Conservation (phyloP, 2,797 vertebrate species). For the Ambastaia sidthimunki region DNA sequence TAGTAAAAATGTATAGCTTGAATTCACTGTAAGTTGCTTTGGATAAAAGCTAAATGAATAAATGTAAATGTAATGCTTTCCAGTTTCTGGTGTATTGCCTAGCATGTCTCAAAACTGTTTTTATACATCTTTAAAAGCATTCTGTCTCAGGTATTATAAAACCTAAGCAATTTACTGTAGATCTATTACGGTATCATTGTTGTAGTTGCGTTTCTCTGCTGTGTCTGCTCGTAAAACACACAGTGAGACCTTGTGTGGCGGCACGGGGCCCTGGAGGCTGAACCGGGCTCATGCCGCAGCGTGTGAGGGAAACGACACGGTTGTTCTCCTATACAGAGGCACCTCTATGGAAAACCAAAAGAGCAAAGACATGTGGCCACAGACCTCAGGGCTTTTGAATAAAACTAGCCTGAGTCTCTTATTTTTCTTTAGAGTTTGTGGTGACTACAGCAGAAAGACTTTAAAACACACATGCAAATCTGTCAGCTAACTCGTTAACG, state of each 20-base stretch:
- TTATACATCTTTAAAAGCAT: neutral
- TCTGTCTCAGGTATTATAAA: neutral
- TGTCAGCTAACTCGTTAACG: slow-evolving; percentile 48
- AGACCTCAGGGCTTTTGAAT: slow-evolving; percentile 53
- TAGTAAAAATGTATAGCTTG: too few species aligned
- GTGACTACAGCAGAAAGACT: slow-evolving; percentile 30
- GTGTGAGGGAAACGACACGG: slow-evolving; percentile 22
- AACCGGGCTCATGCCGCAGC: neutral
- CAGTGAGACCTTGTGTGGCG: slow-evolving; percentile 37
- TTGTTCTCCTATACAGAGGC: slow-evolving; percentile 47
- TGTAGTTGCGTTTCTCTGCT: neutral
- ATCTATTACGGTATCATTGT: neutral
- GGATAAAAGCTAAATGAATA: too few species aligned
- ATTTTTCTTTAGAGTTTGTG: slow-evolving; percentile 28
- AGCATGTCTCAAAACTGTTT: neutral
- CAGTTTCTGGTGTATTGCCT: neutral
- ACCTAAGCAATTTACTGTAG: neutral
- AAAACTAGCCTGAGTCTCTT: slow-evolving; percentile 32
- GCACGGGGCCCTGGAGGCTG: neutral
- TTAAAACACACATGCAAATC: slow-evolving; percentile 48
- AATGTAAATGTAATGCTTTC: neutral
- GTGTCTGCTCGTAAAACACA: slow-evolving; percentile 27
- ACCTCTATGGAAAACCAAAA: slow-evolving; percentile 45
- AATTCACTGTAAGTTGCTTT: too few species aligned
- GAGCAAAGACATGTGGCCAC: slow-evolving; percentile 14